Evolutionary conservation across 2,797 vertebrate species (phyloP), one percentile per base, ranked within the genome.

Genomic region (Triplophysa yarkandensis): DNA sequence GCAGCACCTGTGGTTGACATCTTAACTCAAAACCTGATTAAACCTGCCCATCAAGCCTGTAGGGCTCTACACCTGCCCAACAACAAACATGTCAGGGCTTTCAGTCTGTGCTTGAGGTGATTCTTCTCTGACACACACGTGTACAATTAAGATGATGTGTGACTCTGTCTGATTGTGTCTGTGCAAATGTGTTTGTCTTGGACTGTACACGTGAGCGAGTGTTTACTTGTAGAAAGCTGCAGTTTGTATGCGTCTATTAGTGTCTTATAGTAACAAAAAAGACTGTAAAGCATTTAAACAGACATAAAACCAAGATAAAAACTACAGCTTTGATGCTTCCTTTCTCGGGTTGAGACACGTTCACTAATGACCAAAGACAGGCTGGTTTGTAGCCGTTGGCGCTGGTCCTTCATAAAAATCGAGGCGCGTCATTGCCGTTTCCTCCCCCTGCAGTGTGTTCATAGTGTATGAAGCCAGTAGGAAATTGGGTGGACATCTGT

Each of bases 1-100:
- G 89, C 89, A 78, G 83, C 77, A 78, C 86, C 88, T 86, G 80
- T 69, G 86, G 86, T 87, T 86, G 89, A 90, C 88, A 87, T 88
- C 87, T 88, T 81, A 85, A 83, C 87, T 88, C 73, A 21, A 75
- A 81, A 86, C 81, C 69, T 89, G 90, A 93, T 92, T 90, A 90
- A 86, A 89, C 87, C 88, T 90, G 90, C 85, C 88, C 46, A 62
- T 92, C 91, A 91, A 80, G 50, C 68, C 36, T 80, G 4, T 4
- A 65, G 75, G 80, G 81, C 82, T 76, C 82, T 74, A 78, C 80
- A 83, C 80, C 85, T 83, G 83, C 85, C 80, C 82, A 67, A 80
- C 78, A 88, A 85, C 84, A 82, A 87, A 86, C 87, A 83, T 71
- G 82, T 83, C 65, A 52, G 71, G 44, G 43, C 73, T 76, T 57